Evolutionary conservation across 2,888 invertebrate genomes (phyloP).

Genomic region (Idaea straminata): DNA sequence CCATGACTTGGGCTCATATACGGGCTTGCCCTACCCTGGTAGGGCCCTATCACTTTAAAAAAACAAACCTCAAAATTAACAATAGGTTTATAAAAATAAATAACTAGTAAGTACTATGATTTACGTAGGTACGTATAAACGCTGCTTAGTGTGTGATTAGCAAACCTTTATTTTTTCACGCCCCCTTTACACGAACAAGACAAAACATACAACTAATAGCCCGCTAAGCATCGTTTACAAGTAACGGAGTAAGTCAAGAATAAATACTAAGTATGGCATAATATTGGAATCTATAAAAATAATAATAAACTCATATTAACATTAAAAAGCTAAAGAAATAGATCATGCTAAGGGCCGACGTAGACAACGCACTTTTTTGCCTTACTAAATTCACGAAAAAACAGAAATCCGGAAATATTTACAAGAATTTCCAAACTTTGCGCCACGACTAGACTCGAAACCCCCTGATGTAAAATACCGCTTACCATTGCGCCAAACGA

Average conservation of each 20-base stretch:
- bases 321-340: neutral
- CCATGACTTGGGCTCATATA: conserved; percentile 83
- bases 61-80: conserved; percentile 15
- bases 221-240: neutral
- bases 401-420: neutral
- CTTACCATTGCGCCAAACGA: too few relatives aligned
- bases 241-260: neutral
- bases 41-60: conserved; percentile 60
- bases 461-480: too few relatives aligned
- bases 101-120: neutral
- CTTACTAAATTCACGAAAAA: neutral
- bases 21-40: conserved; percentile 74
- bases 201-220: neutral
- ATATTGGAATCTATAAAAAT: neutral
- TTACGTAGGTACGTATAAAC: neutral
- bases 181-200: neutral
- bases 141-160: neutral
- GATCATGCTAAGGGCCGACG: neutral
- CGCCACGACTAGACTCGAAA: too few relatives aligned
- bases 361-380: neutral
- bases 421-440: too few relatives aligned
- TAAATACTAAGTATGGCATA: neutral
- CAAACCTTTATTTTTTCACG: neutral
- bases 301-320: neutral
- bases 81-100: neutral